A percentile compares a stretch with the other conserved stretches of the same genome.
These are phyloP conservation scores for Drosophila nr. fundita DNA, from an alignment of 2,888 invertebrate species.

Conservation along the genomic window DNA sequence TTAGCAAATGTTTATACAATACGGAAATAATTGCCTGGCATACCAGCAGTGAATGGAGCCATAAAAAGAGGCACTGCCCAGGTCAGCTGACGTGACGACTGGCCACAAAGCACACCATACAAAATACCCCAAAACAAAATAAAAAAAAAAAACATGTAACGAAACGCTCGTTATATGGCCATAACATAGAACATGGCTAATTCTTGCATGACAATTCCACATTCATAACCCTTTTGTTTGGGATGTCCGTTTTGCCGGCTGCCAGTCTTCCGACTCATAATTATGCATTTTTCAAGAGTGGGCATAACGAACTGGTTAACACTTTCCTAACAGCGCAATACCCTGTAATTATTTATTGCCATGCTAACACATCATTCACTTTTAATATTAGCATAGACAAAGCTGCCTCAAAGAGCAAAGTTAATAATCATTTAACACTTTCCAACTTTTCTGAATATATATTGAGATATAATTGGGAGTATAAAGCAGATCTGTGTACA, in stretches of 20 bases:
- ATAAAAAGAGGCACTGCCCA: conserved; percentile 56
- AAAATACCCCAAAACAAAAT: conserved; percentile 20
- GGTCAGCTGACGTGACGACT: conserved; percentile 69
- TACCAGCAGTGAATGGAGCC: conserved; percentile 56
- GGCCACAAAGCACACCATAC: conserved; percentile 45
- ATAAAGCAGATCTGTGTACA: background rate
- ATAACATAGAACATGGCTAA: conserved; percentile 80
- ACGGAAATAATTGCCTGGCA: conserved; percentile 71
- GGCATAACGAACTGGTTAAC: background rate
- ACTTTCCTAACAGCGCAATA: background rate
- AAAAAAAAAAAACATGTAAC: conserved; percentile 49
- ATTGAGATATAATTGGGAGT: background rate
- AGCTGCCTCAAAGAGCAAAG: background rate
- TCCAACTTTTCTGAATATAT: background rate
- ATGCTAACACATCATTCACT: background rate
- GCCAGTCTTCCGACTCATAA: conserved; percentile 73
- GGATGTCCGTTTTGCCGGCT: conserved; percentile 51
- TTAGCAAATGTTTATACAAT: conserved; percentile 68
- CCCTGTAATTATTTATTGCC: background rate
- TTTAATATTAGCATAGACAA: background rate
- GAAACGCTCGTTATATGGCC: conserved; percentile 69
- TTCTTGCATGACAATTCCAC: conserved; percentile 84
- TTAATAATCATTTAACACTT: background rate
- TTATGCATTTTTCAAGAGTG: conserved; percentile 34
- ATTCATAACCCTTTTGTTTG: conserved; percentile 82